phyloP scores from a whole-genome alignment of 2,113 vertebrate genomes.

The Mus spicilegus region DNA sequence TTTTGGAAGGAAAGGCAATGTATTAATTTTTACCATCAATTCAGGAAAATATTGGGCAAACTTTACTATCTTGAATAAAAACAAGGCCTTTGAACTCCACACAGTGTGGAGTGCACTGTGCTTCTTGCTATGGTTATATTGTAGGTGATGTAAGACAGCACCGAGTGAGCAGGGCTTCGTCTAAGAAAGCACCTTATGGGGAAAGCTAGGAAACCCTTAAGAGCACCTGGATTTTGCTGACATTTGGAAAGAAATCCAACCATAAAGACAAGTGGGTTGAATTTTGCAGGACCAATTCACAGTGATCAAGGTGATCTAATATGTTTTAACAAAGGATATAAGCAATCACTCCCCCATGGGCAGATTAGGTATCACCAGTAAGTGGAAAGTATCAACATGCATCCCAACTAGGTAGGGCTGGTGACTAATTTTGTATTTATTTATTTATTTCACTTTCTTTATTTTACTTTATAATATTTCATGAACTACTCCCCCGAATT shows the following conservation, averaged over 20 bases:
- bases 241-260: background rate
- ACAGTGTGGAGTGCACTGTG: background rate
- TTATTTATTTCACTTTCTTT: background rate
- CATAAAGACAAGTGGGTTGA: background rate
- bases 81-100: background rate
- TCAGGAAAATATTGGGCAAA: background rate
- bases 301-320: background rate
- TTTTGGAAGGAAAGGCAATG: background rate
- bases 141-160: background rate
- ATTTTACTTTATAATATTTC: too few relatives aligned
- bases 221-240: too few relatives aligned
- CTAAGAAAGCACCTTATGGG: too few relatives aligned
- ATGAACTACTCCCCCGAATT: rapidly evolving
- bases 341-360: rapidly evolving
- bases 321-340: background rate
- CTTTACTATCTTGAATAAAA: background rate
- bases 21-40: background rate
- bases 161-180: too few relatives aligned
- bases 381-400: background rate
- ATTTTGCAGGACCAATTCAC: background rate
- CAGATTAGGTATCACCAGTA: background rate
- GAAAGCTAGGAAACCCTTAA: too few relatives aligned
- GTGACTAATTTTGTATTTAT: background rate
- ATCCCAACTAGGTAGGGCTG: background rate
- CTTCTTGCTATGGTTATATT: background rate